Conservation (phyloP, 2,113 vertebrate species). For the Tyrannus savana region DNA sequence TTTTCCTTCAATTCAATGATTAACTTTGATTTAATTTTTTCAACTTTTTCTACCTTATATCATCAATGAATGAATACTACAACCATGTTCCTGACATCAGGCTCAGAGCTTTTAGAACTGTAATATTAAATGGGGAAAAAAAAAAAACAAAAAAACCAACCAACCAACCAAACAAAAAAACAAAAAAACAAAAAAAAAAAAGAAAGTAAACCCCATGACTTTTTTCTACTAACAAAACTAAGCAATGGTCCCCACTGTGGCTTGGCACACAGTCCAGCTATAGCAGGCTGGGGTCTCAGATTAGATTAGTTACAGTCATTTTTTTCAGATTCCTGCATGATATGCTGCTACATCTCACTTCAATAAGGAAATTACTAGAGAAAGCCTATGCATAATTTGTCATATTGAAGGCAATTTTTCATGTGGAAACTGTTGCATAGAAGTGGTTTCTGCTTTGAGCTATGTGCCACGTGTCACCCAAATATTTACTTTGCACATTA, state of each 20-base stretch:
- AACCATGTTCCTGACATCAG: not conserved
- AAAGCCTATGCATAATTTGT: not conserved
- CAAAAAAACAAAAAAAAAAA: too few relatives aligned
- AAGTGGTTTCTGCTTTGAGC: not conserved
- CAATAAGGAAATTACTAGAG: not conserved
- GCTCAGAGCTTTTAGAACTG: not conserved
- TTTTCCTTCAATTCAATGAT: not conserved
- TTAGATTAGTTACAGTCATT: not conserved
- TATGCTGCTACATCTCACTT: not conserved
- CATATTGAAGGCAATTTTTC: not conserved
- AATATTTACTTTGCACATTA: constrained; percentile 1
- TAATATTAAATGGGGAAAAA: not conserved
- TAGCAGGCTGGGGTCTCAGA: not conserved
- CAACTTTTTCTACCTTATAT: not conserved
- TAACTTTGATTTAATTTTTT: not conserved
- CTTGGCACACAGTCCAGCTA: not conserved
- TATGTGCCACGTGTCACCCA: not conserved
- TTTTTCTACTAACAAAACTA: not conserved
- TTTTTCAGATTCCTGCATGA: not conserved
- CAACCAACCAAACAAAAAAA: too few relatives aligned
- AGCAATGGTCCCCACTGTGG: not conserved
- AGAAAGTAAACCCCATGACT: fast-evolving
- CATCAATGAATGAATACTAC: not conserved
- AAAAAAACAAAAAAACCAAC: too few relatives aligned
- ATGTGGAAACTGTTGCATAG: fast-evolving